Percentiles rank a stretch among this genome's conserved stretches.
Conservation (phyloP, 2,888 invertebrate genomes). For the Griposia aprilina region DNA sequence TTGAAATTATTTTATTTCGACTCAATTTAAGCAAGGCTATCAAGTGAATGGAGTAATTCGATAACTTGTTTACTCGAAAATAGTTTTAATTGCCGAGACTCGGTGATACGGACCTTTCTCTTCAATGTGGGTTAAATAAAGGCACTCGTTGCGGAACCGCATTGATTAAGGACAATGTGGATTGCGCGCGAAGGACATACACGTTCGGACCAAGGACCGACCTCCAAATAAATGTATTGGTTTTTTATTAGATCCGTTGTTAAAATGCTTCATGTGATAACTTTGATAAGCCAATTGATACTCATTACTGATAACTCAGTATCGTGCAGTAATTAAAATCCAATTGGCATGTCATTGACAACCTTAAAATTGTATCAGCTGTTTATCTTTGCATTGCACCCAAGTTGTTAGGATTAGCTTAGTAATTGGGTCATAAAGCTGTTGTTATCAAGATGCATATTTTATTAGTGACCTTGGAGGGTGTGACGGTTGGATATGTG, state of each 20-base stretch:
- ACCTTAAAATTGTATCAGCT: conserved; percentile 23
- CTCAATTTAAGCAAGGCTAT: conserved; percentile 56
- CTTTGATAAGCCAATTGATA: conserved; percentile 36
- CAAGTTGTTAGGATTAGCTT: conserved; percentile 15
- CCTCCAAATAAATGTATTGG: conserved; percentile 43
- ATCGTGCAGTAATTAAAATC: conserved; percentile 18
- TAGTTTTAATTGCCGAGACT: conserved; percentile 54
- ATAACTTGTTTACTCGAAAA: conserved; percentile 57
- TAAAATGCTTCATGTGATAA: conserved; percentile 30
- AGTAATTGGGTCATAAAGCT: conserved; percentile 33
- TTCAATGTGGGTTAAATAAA: conserved; percentile 61
- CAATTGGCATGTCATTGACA: conserved; percentile 8
- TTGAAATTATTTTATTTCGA: conserved; percentile 45
- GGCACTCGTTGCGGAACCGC: conserved; percentile 54
- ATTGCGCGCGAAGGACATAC: conserved; percentile 74
- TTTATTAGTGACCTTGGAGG: conserved; percentile 38
- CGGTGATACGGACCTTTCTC: conserved; percentile 58
- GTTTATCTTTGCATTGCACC: conserved; percentile 28
- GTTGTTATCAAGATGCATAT: conserved; percentile 10
- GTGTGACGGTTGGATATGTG: conserved; percentile 13
- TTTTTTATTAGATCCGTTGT: conserved; percentile 12
- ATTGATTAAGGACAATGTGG: conserved; percentile 65
- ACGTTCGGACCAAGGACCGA: conserved; percentile 68
- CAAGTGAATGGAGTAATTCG: conserved; percentile 54
- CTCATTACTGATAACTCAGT: conserved; percentile 17